Evolutionary conservation across 2,888 invertebrate species (phyloP), one percentile per base, ranked within the genome.

Genomic region (Poecilobothrus nobilitatus): DNA sequence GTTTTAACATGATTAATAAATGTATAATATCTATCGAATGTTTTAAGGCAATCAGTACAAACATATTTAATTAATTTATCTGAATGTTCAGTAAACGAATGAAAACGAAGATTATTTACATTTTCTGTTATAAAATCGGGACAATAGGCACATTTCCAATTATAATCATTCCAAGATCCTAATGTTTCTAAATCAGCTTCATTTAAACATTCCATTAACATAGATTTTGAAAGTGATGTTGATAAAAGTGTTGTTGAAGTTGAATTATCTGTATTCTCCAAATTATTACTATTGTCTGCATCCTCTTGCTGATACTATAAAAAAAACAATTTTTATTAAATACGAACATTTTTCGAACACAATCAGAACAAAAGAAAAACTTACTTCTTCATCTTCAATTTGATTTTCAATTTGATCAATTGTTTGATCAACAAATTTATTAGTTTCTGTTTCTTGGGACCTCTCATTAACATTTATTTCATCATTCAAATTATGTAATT

Each of bases 1-100:
- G 71, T 69, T 1, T 76, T 75, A 7, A 78, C 73, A 68, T 78
- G 79, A 71, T 76, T 78, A 6, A 78, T 70, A 67, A 77, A 76
- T 2, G 73, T 71, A 63, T 75, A 73, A 68, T 77, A 77, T 7
- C 75, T 76, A 8, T 69, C 34, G 41, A 75, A 75, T 6, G 68
- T 21, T 69, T 78, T 77, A 10, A 74, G 71, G 65, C 78, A 78
- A 71, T 77, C 76, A 12, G 69, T 71, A 66, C 78, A 78, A 65
- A 73, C 68, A 70, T 74, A 78, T 20, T 73, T 65, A 18, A 63
- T 10, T 15, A 27, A 27, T 20, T 27, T 12, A 15, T 65, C 21
- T n/a, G 22, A 18, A 68, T 72, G 71, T 5, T 66, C n/a, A 1
- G 15, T 53, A 15, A 10, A 10, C 15, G 68, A 64, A 68, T 71